phyloP scores from a whole-genome alignment of 2,888 invertebrate genomes.

The Scaptomyza flava region DNA sequence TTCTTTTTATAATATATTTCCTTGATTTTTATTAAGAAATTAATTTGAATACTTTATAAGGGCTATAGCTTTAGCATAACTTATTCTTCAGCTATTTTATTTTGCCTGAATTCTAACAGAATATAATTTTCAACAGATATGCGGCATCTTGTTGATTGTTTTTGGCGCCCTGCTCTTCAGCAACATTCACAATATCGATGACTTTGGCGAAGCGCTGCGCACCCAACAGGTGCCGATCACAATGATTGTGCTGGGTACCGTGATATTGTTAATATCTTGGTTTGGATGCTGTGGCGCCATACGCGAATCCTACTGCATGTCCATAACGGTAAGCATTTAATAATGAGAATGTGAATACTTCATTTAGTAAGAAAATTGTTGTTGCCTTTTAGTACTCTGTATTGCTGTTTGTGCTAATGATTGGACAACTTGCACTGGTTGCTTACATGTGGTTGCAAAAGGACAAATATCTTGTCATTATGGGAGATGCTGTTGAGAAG shows the following conservation, averaged over 20 bases:
- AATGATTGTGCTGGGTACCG: constrained; percentile 88
- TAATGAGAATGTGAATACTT: constrained; percentile 4
- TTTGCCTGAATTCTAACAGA: not conserved
- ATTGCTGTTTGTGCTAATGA: constrained; percentile 89
- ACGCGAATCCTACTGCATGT: constrained; percentile 94
- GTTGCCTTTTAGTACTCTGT: constrained; percentile 87
- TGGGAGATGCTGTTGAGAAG: constrained; percentile 86
- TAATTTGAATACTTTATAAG: not conserved
- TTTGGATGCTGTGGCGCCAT: constrained; percentile 96
- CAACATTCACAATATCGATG: constrained; percentile 86
- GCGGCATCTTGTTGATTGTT: constrained; percentile 89
- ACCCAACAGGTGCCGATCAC: constrained; percentile 88
- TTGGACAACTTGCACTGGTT: constrained; percentile 90
- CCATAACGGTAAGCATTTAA: constrained; percentile 89
- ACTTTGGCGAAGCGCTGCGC: constrained; percentile 84
- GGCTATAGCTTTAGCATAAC: constrained; percentile 16
- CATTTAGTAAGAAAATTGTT: not conserved
- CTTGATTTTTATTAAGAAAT: not conserved
- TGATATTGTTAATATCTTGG: constrained; percentile 93
- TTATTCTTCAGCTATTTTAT: constrained; percentile 18
- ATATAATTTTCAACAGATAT: constrained; percentile 85
- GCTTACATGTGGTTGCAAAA: constrained; percentile 89
- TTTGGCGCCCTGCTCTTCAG: constrained; percentile 88
- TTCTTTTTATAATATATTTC: too few species aligned
- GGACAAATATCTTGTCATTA: constrained; percentile 86